Percentiles rank a stretch among this genome's conserved stretches.
Conservation (phyloP, 1,140 invertebrate species). For the Agrypnia vestita region DNA sequence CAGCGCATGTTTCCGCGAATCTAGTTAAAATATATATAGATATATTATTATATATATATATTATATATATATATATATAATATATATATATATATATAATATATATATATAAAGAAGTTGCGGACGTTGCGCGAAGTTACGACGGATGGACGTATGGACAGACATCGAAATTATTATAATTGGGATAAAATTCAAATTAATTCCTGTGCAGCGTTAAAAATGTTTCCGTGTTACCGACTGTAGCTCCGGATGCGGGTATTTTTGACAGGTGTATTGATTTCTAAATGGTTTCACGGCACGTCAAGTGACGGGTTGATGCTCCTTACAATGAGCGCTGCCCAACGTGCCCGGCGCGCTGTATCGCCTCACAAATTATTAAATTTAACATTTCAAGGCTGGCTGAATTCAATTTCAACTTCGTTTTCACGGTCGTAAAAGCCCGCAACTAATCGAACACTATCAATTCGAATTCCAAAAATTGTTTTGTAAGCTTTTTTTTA, state of each 20-base stretch:
- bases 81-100: too few relatives aligned
- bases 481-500: not conserved
- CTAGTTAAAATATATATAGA: too few relatives aligned
- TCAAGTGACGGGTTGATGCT: slow-evolving; percentile 14
- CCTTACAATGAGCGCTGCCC: not conserved
- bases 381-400: slow-evolving; percentile 22
- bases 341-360: not conserved
- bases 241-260: not conserved
- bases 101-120: too few relatives aligned
- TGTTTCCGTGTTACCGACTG: not conserved
- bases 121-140: too few relatives aligned
- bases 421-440: slow-evolving; percentile 26
- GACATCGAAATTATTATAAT: too few relatives aligned
- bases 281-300: not conserved
- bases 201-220: not conserved
- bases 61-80: too few relatives aligned
- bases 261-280: slow-evolving; percentile 12
- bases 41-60: too few relatives aligned
- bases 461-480: not conserved
- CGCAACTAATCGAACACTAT: slow-evolving; percentile 20
- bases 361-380: slow-evolving; percentile 9
- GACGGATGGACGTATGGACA: too few relatives aligned
- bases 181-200: too few relatives aligned
- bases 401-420: slow-evolving; percentile 30
- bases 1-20: too few relatives aligned